Conservation (phyloP, 2,797 vertebrate species). For the Xenopus petersii region DNA sequence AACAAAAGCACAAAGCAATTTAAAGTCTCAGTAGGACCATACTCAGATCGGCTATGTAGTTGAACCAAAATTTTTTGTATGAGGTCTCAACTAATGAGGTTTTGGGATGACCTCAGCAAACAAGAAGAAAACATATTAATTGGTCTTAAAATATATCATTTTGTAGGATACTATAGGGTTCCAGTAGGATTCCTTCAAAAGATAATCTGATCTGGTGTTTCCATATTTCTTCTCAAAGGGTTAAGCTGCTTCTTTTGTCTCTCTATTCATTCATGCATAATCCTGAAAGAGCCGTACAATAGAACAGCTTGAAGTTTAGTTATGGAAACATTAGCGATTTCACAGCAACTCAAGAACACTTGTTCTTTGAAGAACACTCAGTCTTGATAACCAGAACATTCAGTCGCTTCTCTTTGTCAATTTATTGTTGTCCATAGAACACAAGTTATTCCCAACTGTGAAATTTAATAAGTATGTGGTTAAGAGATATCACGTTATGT, state of each 20-base stretch:
- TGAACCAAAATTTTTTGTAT: no score
- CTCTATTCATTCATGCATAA: neutral
- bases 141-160: no score
- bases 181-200: no score
- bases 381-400: constrained; percentile 11
- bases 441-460: constrained; percentile 12
- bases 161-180: no score
- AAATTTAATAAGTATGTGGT: constrained; percentile 16
- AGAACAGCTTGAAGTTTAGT: constrained; percentile 33
- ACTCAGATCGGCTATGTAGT: no score
- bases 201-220: no score
- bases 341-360: constrained; percentile 15
- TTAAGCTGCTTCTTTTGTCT: neutral
- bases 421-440: neutral
- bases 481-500: neutral
- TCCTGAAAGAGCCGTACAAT: neutral
- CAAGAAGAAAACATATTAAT: no score
- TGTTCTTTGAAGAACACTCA: constrained; percentile 21
- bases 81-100: no score
- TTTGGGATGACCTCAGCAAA: no score
- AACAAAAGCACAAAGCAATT: no score
- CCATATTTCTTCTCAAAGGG: neutral
- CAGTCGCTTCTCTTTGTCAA: constrained; percentile 14
- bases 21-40: no score
- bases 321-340: constrained; percentile 24